Evolutionary conservation across 2,888 invertebrate genomes (phyloP), one percentile per base, ranked within the genome.

Genomic region (Agrotis segetum): DNA sequence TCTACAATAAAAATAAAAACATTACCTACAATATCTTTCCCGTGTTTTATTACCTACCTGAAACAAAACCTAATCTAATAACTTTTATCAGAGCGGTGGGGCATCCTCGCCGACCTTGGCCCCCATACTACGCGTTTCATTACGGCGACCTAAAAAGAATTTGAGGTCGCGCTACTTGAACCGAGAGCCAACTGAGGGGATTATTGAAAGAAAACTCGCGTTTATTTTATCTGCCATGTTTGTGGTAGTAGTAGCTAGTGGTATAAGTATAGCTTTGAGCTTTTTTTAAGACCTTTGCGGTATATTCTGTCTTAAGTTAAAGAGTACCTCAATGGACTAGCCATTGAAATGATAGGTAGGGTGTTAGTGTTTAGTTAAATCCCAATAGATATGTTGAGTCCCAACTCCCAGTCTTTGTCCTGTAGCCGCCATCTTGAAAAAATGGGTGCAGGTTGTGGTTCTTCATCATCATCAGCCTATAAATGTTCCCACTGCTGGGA

Each of bases 91-190:
- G 17, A 63, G 34, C 47, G 17, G n/a, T 60, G 21, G 21, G 47
- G 66, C 49, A 53, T 81, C 77, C 84, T 81, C 69, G 34, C 53
- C 64, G 29, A 50, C 84, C 82, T 62, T 82, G 79, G 50, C 82
- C 82, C 74, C 56, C 68, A 63, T 69, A 72, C 53, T 71, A 77
- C 69, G 71, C 55, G 71, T 73, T 61, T 67, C 77, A 77, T 59
- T 77, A 66, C 67, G 29, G 67, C 46, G 82, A 82, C 74, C 82
- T 77, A 82, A 81, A 81, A 77, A 77, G 73, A 68, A 70, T 66
- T 77, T 72, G 84, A 76, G 70, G 84, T 80, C 77, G 61, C 66
- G 60, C 66, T 56, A 63, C 76, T 81, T 79, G 58, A 65, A 67
- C 53, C 44, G 29, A 58, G 61, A 50, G 67, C 50, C 67, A 61